Evolutionary conservation across 2,113 vertebrate genomes (phyloP).

Genomic region (Varanus komodoensis): DNA sequence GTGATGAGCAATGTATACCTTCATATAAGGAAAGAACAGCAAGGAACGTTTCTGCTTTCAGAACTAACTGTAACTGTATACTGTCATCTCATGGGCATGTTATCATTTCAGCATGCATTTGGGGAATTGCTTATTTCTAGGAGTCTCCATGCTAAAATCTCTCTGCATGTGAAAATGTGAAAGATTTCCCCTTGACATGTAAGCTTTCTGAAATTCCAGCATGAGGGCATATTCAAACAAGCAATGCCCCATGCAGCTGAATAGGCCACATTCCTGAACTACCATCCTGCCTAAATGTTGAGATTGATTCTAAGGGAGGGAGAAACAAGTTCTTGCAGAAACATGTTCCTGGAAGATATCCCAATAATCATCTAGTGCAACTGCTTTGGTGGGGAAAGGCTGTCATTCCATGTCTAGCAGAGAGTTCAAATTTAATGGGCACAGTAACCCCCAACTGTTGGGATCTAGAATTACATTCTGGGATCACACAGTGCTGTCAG

Average conservation of each 20-base stretch:
- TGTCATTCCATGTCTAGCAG: not conserved
- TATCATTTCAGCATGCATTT: not conserved
- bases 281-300: not conserved
- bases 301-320: not conserved
- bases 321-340: not conserved
- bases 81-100: not conserved
- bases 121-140: not conserved
- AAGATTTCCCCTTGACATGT: not conserved
- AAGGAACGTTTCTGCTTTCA: slow-evolving; percentile 17
- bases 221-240: not conserved
- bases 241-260: not conserved
- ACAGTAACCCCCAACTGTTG: not conserved
- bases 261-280: not conserved
- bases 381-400: not conserved
- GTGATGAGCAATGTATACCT: slow-evolving; percentile 54
- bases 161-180: not conserved
- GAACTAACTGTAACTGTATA: slow-evolving; percentile 1
- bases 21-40: slow-evolving; percentile 43
- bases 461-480: not conserved
- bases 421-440: not conserved
- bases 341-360: not conserved
- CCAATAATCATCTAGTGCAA: not conserved
- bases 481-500: not conserved
- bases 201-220: not conserved
- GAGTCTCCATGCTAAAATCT: not conserved